phyloP scores from a whole-genome alignment of 2,888 invertebrate genomes.

The Phengaris alcon region DNA sequence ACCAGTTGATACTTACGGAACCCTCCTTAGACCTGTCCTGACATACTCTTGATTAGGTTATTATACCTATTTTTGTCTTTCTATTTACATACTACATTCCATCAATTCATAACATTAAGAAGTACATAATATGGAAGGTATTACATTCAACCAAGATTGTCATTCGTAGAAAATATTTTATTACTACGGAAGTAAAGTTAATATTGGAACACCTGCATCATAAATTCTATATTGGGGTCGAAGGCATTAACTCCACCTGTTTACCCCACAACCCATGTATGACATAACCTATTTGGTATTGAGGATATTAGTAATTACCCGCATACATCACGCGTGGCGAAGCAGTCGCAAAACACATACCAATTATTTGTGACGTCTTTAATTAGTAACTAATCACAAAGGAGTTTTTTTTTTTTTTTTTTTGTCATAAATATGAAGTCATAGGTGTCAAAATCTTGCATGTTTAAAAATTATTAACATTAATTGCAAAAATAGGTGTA shows the following conservation, averaged over 20 bases:
- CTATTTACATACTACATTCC: neutral
- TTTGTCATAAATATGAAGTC: neutral
- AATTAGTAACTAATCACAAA: neutral
- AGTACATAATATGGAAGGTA: neutral
- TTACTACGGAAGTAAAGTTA: conserved; percentile 8
- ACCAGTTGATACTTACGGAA: too few species aligned
- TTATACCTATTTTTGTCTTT: neutral
- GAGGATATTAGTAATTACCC: conserved; percentile 5
- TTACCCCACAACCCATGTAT: neutral
- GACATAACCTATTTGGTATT: conserved; percentile 9
- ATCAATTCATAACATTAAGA: neutral
- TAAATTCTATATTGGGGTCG: conserved; percentile 16
- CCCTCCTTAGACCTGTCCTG: too few species aligned
- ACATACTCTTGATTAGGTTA: too few species aligned
- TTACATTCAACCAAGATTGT: neutral
- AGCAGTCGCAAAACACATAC: neutral
- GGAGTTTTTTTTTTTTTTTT: neutral
- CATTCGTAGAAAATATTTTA: conserved; percentile 16
- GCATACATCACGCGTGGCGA: neutral
- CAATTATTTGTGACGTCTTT: neutral
- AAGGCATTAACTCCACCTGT: neutral
- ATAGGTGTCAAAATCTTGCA: neutral
- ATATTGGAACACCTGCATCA: conserved; percentile 26
- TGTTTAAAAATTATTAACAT: too few species aligned
- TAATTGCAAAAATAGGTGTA: too few species aligned